Evolutionary conservation across 2,797 vertebrate genomes (phyloP).

Genomic region (Sternarchorhynchus goeldii): DNA sequence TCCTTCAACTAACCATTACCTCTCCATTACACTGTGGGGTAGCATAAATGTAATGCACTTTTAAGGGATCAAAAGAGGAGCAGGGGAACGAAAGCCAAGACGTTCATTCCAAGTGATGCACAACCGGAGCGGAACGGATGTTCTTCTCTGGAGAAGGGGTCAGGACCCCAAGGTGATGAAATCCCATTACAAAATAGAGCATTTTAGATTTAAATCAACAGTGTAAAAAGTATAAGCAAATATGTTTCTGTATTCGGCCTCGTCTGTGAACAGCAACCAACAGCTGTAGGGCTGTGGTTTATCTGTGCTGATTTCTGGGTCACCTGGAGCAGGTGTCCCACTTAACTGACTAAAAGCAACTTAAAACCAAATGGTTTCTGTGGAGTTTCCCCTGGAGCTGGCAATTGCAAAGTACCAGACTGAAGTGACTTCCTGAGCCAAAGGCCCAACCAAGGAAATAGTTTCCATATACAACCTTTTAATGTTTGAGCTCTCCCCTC

Average conservation of each 20-base stretch:
- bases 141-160: constrained; percentile 20
- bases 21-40: neutral
- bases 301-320: neutral
- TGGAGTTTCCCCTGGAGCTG: neutral
- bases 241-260: neutral
- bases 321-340: neutral
- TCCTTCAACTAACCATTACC: neutral
- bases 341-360: constrained; percentile 1
- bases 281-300: neutral
- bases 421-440: constrained; percentile 47
- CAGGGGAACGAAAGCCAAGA: neutral
- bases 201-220: neutral
- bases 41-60: neutral
- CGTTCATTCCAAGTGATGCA: neutral
- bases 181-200: neutral
- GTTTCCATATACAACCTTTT: neutral
- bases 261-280: neutral
- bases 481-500: neutral
- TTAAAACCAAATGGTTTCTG: neutral
- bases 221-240: neutral
- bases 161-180: constrained; percentile 12
- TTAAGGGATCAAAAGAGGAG: too few relatives aligned
- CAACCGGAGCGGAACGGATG: neutral
- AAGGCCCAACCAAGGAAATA: neutral
- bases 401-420: neutral